A percentile compares a stretch with the other conserved stretches of the same genome.
Conservation (phyloP, 2,113 vertebrate species). For the Plecturocebus donacophilus region DNA sequence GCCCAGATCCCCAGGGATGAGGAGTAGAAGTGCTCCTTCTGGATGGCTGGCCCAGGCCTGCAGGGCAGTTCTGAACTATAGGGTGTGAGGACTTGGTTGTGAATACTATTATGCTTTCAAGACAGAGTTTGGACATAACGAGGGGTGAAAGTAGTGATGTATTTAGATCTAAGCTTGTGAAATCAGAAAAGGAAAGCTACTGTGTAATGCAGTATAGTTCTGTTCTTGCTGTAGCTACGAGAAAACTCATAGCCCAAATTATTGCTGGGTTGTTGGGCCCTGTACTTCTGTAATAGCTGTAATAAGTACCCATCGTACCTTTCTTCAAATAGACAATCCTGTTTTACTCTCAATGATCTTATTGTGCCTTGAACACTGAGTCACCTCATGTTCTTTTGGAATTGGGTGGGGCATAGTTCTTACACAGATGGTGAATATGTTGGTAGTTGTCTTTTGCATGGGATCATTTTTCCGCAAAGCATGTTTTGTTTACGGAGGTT, state of each 20-base stretch:
- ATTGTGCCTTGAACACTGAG: not conserved
- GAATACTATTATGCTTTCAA: not conserved
- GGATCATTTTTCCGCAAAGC: not conserved
- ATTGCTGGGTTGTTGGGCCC: not conserved
- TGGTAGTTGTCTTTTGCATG: not conserved
- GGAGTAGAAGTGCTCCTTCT: not conserved
- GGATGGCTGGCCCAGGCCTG: not conserved
- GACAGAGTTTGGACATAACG: not conserved
- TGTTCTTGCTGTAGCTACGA: not conserved
- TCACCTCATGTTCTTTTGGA: not conserved
- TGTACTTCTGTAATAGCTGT: not conserved
- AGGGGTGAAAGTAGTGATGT: not conserved
- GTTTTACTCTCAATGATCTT: not conserved
- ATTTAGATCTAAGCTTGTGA: not conserved
- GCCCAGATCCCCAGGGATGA: fast-evolving
- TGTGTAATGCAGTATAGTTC: too few species aligned
- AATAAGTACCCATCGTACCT: not conserved
- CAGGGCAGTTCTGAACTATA: not conserved
- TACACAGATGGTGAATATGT: not conserved
- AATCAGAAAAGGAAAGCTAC: not conserved
- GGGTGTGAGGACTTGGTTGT: not conserved
- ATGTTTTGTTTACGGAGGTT: not conserved
- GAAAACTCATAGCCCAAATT: not conserved
- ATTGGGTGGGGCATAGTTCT: not conserved
- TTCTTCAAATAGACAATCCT: not conserved